Evolutionary conservation across 2,797 vertebrate species (phyloP).

Genomic region (Rhabdomys pumilio): DNA sequence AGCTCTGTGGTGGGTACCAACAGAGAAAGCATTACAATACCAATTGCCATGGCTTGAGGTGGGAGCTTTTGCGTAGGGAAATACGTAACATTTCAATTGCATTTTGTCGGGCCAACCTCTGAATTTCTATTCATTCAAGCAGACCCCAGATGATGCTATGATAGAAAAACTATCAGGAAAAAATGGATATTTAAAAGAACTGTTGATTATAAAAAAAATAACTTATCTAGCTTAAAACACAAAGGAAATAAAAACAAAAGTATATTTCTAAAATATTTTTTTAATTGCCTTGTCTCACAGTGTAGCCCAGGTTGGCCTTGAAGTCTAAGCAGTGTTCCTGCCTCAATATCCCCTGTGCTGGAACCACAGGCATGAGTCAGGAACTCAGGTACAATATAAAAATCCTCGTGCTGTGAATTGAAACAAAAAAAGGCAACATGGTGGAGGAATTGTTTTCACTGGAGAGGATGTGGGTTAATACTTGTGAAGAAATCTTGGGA

Average conservation of each 20-base stretch:
- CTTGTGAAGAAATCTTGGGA: background rate
- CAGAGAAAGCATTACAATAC: conserved; percentile 16
- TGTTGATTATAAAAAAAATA: conserved; percentile 20
- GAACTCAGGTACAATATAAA: background rate
- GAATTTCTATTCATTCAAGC: conserved; percentile 48
- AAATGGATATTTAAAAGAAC: conserved; percentile 30
- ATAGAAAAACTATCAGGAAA: conserved; percentile 32
- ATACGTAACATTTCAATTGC: background rate
- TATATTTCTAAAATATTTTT: conserved; percentile 20
- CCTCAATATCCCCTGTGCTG: background rate
- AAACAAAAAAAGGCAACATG: conserved; percentile 18
- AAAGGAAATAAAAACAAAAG: conserved; percentile 48
- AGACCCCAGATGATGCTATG: conserved; percentile 4
- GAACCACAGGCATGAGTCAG: background rate
- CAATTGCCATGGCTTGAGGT: background rate
- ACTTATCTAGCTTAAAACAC: conserved; percentile 17
- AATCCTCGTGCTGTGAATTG: background rate
- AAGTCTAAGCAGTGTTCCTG: background rate
- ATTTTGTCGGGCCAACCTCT: conserved; percentile 1
- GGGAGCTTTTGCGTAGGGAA: conserved; percentile 44
- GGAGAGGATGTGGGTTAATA: background rate
- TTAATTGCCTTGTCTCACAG: background rate
- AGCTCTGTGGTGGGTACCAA: background rate
- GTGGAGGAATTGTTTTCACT: background rate
- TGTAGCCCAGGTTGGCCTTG: background rate